A percentile compares a stretch with the other conserved stretches of the same genome.
phyloP scores from a whole-genome alignment of 2,888 invertebrate species.

The Acleris holmiana region DNA sequence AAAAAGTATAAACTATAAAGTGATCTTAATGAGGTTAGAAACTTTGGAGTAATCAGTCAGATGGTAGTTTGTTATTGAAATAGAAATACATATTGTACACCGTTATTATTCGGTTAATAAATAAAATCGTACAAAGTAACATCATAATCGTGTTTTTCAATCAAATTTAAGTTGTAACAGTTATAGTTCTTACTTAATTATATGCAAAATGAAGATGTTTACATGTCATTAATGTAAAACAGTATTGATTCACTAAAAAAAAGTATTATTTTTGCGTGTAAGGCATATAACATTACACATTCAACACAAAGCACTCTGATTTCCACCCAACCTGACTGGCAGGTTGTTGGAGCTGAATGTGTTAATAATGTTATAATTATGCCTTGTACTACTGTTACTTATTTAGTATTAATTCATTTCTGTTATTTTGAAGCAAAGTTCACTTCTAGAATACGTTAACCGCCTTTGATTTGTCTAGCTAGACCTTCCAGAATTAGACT shows the following conservation, averaged over 20 bases:
- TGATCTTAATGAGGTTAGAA: constrained; percentile 27
- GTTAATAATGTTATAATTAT: background rate
- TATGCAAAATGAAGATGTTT: no score
- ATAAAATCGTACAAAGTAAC: background rate
- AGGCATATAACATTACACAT: no score
- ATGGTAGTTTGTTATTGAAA: constrained; percentile 32
- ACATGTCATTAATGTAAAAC: no score
- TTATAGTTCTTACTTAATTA: no score
- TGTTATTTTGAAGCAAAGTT: background rate
- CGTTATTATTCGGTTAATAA: background rate
- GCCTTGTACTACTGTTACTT: background rate
- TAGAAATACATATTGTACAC: constrained; percentile 18
- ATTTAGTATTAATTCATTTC: background rate
- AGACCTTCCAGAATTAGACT: no score
- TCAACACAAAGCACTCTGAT: no score
- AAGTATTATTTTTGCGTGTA: no score
- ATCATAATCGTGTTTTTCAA: background rate
- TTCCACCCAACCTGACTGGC: no score
- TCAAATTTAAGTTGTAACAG: background rate
- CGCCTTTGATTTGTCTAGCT: no score
- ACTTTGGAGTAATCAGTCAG: constrained; percentile 17
- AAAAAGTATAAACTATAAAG: constrained; percentile 7
- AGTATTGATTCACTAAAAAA: no score
- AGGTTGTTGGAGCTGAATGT: no score
- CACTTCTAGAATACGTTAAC: background rate